Percentiles rank a stretch among this genome's conserved stretches.
Evolutionary conservation across 2,113 vertebrate genomes (phyloP).

Genomic region (Dasyprocta punctata): DNA sequence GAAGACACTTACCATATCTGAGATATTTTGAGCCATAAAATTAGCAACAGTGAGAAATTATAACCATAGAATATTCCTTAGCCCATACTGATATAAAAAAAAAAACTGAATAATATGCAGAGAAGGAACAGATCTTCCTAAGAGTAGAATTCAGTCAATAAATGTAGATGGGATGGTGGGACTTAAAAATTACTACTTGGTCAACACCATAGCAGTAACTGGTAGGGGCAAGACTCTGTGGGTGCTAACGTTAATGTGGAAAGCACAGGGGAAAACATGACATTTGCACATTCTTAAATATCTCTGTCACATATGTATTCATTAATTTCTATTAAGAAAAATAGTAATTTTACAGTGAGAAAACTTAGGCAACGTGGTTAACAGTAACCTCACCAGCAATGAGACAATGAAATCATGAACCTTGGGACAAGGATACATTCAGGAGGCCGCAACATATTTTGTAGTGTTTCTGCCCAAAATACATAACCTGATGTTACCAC

Average conservation of each 20-base stretch:
- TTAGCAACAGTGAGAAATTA: background rate
- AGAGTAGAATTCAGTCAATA: background rate
- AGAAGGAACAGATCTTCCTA: background rate
- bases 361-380: background rate
- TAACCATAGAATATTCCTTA: background rate
- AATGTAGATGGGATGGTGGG: background rate
- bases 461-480: background rate
- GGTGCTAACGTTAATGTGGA: background rate
- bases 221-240: background rate
- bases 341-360: background rate
- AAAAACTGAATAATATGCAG: background rate
- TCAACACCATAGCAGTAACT: background rate
- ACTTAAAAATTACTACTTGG: background rate
- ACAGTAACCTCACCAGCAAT: background rate
- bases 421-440: background rate
- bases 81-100: background rate
- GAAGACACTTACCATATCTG: background rate
- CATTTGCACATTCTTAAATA: background rate
- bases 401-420: background rate
- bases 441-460: background rate
- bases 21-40: background rate
- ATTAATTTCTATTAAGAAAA: background rate
- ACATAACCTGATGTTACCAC: background rate
- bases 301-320: background rate
- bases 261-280: background rate